phyloP scores from a whole-genome alignment of 1,140 invertebrate genomes.

The Oryctes rhinoceros region DNA sequence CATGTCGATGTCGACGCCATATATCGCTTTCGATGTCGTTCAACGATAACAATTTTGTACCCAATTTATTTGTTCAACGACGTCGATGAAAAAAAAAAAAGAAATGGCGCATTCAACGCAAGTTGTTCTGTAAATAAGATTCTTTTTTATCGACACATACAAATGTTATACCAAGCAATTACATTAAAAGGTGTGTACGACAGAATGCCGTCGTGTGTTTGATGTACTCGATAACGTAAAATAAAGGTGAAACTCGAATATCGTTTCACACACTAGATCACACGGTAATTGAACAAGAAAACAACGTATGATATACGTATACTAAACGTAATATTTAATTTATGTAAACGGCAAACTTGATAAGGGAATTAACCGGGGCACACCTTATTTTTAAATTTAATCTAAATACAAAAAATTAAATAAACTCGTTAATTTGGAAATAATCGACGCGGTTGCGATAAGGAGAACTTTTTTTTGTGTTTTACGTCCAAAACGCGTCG shows the following conservation, averaged over 20 bases:
- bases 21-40: not conserved
- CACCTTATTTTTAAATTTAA: too few relatives aligned
- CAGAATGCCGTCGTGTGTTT: not conserved
- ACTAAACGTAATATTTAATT: too few relatives aligned
- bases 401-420: too few relatives aligned
- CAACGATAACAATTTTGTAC: not conserved
- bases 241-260: not conserved
- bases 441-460: too few relatives aligned
- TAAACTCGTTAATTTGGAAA: too few relatives aligned
- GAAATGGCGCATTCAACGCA: not conserved
- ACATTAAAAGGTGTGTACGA: not conserved
- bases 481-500: not conserved
- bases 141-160: not conserved
- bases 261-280: not conserved
- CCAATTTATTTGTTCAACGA: not conserved
- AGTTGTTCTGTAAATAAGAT: constrained; percentile 11
- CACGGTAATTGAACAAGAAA: not conserved
- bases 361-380: not conserved
- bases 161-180: not conserved
- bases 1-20: not conserved
- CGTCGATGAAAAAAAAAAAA: not conserved
- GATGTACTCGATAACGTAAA: not conserved
- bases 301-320: not conserved
- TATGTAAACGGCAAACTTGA: not conserved
- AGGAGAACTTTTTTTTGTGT: not conserved